Percentiles rank a stretch among this genome's conserved stretches.
Conservation (phyloP, 2,113 vertebrate genomes). For the Ceyx margarethae region DNA sequence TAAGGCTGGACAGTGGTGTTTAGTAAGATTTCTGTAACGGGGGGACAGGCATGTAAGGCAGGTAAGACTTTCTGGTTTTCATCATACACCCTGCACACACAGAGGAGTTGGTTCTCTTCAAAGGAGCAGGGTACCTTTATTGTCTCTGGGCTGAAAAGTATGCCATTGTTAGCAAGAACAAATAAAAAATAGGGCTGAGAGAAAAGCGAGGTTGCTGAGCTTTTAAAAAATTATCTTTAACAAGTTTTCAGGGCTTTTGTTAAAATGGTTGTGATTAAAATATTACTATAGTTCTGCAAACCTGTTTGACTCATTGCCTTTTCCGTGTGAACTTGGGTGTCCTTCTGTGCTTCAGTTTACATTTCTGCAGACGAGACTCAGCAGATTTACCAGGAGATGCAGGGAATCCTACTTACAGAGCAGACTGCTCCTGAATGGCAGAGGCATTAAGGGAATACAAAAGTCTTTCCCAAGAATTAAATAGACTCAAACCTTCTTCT, state of each 20-base stretch:
- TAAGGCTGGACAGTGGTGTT: background rate
- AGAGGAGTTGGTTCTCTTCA: conserved; percentile 17
- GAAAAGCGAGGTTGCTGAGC: background rate
- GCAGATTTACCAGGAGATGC: conserved; percentile 31
- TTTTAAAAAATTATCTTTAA: conserved; percentile 4
- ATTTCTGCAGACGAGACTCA: background rate
- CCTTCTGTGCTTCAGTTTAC: background rate
- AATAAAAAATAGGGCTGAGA: background rate
- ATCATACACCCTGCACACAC: background rate
- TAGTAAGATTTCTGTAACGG: background rate
- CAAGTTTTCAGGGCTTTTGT: background rate
- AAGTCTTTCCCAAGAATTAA: background rate
- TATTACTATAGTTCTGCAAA: background rate
- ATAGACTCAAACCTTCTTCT: background rate
- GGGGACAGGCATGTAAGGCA: background rate
- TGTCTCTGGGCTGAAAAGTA: conserved; percentile 40
- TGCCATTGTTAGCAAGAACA: conserved; percentile 16
- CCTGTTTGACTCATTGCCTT: background rate
- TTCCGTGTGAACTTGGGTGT: background rate
- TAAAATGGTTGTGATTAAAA: conserved; percentile 5
- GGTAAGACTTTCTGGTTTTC: conserved; percentile 9
- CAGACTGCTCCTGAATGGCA: conserved; percentile 19
- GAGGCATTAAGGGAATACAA: conserved; percentile 3
- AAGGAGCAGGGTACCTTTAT: conserved; percentile 30
- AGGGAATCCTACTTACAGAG: conserved; percentile 4